These are phyloP conservation scores for Byasa hedistus DNA, from an alignment of 2,888 invertebrate genomes.

Conservation along the genomic window DNA sequence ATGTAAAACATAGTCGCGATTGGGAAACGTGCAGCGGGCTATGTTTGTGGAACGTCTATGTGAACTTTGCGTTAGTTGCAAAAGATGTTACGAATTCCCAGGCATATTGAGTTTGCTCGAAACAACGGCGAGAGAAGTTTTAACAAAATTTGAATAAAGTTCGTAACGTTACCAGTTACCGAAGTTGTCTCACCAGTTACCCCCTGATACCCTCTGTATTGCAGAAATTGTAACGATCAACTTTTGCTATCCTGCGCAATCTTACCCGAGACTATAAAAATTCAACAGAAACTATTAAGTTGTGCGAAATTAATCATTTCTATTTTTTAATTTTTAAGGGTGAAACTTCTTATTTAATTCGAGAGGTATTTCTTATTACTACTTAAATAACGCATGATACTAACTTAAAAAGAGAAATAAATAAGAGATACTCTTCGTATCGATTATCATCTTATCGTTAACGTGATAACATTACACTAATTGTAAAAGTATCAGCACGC, in stretches of 20 bases:
- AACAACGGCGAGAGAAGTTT: slow-evolving; percentile 46
- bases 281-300: no score
- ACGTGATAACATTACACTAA: no score
- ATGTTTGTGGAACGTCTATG: background rate
- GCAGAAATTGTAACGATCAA: slow-evolving; percentile 38
- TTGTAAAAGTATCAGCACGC: background rate
- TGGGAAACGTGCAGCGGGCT: background rate
- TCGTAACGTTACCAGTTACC: slow-evolving; percentile 41
- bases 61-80: background rate
- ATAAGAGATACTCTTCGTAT: no score
- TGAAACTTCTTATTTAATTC: no score
- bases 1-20: background rate
- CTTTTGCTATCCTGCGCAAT: slow-evolving; percentile 35
- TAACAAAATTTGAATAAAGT: slow-evolving; percentile 51
- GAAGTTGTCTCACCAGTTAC: slow-evolving; percentile 37
- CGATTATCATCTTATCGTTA: no score
- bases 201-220: slow-evolving; percentile 38
- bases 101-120: slow-evolving; percentile 41
- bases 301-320: no score
- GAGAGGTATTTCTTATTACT: no score
- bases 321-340: no score
- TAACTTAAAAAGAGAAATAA: no score
- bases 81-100: slow-evolving; percentile 31
- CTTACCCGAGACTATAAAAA: slow-evolving; percentile 17
- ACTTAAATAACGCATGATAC: no score